A percentile compares a stretch with the other conserved stretches of the same genome.
Conservation (phyloP, 1,140 invertebrate species). For the Nephila pilipes region DNA sequence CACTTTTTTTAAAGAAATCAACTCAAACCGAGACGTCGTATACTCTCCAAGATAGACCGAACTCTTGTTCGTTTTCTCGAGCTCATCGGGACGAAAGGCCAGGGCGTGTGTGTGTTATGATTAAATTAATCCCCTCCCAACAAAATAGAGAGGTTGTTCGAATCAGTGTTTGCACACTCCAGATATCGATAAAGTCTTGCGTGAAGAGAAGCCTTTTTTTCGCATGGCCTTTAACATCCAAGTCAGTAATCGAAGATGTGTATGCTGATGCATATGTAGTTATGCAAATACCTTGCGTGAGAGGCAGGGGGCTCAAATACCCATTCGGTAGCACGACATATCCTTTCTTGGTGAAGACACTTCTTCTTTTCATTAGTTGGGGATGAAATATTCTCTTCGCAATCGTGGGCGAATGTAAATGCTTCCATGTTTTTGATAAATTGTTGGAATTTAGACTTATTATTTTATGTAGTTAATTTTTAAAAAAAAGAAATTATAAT, state of each 20-base stretch:
- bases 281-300: conserved; percentile 46
- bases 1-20: not conserved
- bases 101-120: not conserved
- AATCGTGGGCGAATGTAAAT: not conserved
- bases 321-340: not conserved
- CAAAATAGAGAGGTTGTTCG: not conserved
- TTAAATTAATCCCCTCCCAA: not conserved
- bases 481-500: no score
- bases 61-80: not conserved
- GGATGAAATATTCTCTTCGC: not conserved
- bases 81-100: not conserved
- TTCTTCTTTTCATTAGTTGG: not conserved
- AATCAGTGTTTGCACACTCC: conserved; percentile 31
- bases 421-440: no score
- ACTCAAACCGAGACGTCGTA: not conserved
- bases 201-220: conserved; percentile 8
- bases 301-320: not conserved
- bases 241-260: not conserved
- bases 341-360: not conserved
- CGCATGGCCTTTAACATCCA: not conserved
- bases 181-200: conserved; percentile 35
- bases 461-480: no score
- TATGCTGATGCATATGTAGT: conserved; percentile 42
- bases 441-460: no score
- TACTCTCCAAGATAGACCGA: not conserved